phyloP scores from a whole-genome alignment of 2,797 vertebrate genomes.

The Micropoecilia bifurca region DNA sequence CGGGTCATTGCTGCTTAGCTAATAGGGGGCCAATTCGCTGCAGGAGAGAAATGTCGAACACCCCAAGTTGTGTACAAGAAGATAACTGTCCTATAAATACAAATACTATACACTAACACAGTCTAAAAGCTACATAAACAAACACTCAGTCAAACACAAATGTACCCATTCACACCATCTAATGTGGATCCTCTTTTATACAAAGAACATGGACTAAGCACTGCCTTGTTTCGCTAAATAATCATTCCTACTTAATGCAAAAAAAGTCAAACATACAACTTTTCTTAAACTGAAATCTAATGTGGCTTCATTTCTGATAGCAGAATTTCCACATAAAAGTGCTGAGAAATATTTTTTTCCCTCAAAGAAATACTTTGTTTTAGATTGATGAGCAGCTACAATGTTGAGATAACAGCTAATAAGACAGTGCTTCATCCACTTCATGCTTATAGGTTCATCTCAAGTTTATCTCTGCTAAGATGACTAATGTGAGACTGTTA shows the following conservation, averaged over 20 bases:
- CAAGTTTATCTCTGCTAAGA: slow-evolving; percentile 57
- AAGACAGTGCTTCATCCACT: slow-evolving; percentile 79
- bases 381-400: slow-evolving; percentile 14
- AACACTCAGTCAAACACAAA: slow-evolving; percentile 74
- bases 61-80: slow-evolving; percentile 99
- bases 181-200: slow-evolving; percentile 51
- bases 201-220: slow-evolving; percentile 80
- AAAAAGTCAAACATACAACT: slow-evolving; percentile 6
- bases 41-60: slow-evolving; percentile 99
- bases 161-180: slow-evolving; percentile 72
- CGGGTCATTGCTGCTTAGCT: slow-evolving; percentile 99
- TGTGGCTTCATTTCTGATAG: neutral
- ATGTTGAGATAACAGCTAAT: slow-evolving; percentile 13
- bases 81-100: slow-evolving; percentile 93
- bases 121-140: slow-evolving; percentile 74
- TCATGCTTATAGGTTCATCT: slow-evolving; percentile 62
- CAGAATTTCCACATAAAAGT: neutral
- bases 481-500: slow-evolving; percentile 67
- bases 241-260: slow-evolving; percentile 14
- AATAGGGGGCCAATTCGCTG: slow-evolving; percentile 99
- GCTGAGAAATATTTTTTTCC: neutral
- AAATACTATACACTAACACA: slow-evolving; percentile 80
- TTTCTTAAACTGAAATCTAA: neutral
- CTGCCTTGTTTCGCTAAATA: slow-evolving; percentile 33
- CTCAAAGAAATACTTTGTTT: neutral